Conservation (phyloP, 1,140 invertebrate genomes). For the Anoplophora glabripennis region DNA sequence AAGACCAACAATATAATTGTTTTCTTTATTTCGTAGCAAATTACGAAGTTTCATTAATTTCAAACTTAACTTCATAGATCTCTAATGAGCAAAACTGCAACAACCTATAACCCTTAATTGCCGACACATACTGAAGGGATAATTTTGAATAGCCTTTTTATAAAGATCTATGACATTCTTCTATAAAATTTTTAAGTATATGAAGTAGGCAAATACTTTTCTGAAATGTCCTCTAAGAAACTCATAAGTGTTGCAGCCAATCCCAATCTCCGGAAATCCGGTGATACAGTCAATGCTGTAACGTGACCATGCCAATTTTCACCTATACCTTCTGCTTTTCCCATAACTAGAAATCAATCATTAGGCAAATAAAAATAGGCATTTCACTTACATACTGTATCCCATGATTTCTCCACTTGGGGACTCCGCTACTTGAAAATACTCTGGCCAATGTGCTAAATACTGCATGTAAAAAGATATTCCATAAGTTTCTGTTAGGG, state of each 20-base stretch:
- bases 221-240: constrained; percentile 91
- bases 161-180: no score
- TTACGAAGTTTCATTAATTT: no score
- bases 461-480: constrained; percentile 97
- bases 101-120: no score
- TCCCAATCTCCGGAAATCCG: constrained; percentile 86
- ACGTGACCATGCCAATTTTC: constrained; percentile 99
- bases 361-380: not conserved
- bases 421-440: constrained; percentile 95
- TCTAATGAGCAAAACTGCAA: no score
- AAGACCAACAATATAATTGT: no score
- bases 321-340: constrained; percentile 92
- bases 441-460: constrained; percentile 98
- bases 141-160: no score
- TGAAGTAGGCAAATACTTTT: constrained; percentile 71
- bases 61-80: no score
- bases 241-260: constrained; percentile 94
- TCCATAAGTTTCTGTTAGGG: constrained; percentile 96
- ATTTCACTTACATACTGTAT: constrained; percentile 77
- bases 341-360: constrained; percentile 78
- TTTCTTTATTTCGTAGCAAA: no score
- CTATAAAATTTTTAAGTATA: no score
- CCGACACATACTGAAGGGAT: no score
- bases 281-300: constrained; percentile 94
- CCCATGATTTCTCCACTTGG: constrained; percentile 96